These are phyloP conservation scores for Leptoclinus maculatus DNA, from an alignment of 2,797 vertebrate species.

Conservation along the genomic window DNA sequence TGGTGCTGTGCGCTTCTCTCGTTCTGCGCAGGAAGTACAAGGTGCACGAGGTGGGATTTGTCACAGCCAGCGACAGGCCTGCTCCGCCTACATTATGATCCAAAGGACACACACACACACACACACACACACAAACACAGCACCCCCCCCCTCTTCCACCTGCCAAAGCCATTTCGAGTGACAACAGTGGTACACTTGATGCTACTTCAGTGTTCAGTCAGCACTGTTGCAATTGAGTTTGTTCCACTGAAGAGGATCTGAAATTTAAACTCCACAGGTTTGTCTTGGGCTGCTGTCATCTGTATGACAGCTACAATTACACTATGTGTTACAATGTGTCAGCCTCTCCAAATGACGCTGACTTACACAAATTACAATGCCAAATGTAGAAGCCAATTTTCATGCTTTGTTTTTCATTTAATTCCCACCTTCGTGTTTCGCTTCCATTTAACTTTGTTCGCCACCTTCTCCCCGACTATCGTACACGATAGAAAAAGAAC, in stretches of 20 bases:
- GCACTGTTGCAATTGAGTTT: slow-evolving; percentile 79
- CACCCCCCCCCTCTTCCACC: slow-evolving; percentile 49
- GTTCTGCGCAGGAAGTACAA: slow-evolving; percentile 69
- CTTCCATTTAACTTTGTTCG: slow-evolving; percentile 28
- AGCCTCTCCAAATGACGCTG: slow-evolving; percentile 54
- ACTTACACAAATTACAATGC: slow-evolving; percentile 70
- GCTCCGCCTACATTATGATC: slow-evolving; percentile 74
- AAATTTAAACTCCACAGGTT: slow-evolving; percentile 71
- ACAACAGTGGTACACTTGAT: slow-evolving; percentile 72
- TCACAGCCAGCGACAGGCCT: slow-evolving; percentile 74
- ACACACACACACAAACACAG: slow-evolving; percentile 32
- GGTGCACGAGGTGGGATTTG: slow-evolving; percentile 76
- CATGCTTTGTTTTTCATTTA: slow-evolving; percentile 56
- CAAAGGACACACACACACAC: slow-evolving; percentile 51
- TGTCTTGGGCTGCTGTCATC: slow-evolving; percentile 57
- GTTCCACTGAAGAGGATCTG: slow-evolving; percentile 77
- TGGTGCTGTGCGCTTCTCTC: slow-evolving; percentile 56
- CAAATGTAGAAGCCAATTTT: slow-evolving; percentile 56
- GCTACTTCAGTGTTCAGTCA: slow-evolving; percentile 79
- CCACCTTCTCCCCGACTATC: neutral
- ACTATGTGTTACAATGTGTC: slow-evolving; percentile 52
- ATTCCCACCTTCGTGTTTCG: slow-evolving; percentile 39
- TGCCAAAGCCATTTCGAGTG: slow-evolving; percentile 72
- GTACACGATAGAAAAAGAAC: neutral
- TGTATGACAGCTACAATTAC: slow-evolving; percentile 73